Percentiles rank a stretch among this genome's conserved stretches.
phyloP scores from a whole-genome alignment of 2,113 vertebrate species.

The Salvelinus alpinus region DNA sequence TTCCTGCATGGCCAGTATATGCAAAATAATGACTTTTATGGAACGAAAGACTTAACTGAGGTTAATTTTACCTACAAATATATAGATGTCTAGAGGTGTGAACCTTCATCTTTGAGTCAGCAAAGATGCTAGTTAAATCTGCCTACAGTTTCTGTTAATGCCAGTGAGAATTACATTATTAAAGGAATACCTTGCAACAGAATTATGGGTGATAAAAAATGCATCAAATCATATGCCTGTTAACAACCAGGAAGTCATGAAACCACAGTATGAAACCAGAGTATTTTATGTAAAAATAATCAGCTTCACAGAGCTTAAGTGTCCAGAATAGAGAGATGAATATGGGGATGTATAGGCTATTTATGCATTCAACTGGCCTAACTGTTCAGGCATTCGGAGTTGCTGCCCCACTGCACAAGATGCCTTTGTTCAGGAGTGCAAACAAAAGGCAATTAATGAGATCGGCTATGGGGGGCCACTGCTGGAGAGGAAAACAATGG shows the following conservation, averaged over 20 bases:
- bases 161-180: too few species aligned
- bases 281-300: too few species aligned
- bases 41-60: not conserved
- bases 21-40: slow-evolving; percentile 11
- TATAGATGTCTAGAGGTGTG: not conserved
- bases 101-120: not conserved
- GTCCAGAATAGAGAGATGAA: not conserved
- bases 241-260: too few species aligned
- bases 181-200: too few species aligned
- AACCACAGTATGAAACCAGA: too few species aligned
- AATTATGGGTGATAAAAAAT: too few species aligned
- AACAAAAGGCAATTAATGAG: slow-evolving; percentile 58
- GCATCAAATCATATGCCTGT: too few species aligned
- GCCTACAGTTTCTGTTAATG: too few species aligned
- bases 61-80: not conserved
- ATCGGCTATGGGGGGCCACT: slow-evolving; percentile 36
- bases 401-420: slow-evolving; percentile 40
- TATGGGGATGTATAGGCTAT: not conserved
- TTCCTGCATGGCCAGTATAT: slow-evolving; percentile 14
- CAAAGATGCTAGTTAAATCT: not conserved
- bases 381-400: slow-evolving; percentile 12
- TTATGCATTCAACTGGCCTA: slow-evolving; percentile 20
- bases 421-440: slow-evolving; percentile 55
- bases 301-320: not conserved
- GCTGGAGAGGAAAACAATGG: slow-evolving; percentile 52